These are phyloP conservation scores for Oreochromis aureus DNA, from an alignment of 2,113 vertebrate genomes.

Conservation along the genomic window DNA sequence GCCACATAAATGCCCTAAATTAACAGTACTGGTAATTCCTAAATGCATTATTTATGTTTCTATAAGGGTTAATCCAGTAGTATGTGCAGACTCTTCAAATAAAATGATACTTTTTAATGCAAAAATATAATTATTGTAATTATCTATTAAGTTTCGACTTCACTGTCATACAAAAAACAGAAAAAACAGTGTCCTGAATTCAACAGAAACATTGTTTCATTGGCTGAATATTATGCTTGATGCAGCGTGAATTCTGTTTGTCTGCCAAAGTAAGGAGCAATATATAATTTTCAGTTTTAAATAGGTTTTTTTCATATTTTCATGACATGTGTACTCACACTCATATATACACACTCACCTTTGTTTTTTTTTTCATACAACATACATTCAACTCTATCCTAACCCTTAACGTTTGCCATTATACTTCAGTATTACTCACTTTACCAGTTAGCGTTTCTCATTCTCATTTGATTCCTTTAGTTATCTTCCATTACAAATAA, in stretches of 20 bases:
- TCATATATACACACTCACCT: too few species aligned
- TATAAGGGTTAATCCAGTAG: neutral
- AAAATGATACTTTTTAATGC: neutral
- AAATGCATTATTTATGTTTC: neutral
- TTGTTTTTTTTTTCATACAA: neutral
- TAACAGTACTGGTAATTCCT: neutral
- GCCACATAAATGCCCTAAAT: neutral
- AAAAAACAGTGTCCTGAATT: neutral
- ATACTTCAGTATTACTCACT: neutral
- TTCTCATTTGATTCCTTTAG: neutral
- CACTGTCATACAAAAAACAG: neutral
- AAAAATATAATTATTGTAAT: neutral
- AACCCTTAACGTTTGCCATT: neutral
- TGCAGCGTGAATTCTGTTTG: neutral
- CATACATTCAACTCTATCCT: neutral
- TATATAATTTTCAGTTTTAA: neutral
- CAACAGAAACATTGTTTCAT: neutral
- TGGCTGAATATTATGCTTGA: neutral
- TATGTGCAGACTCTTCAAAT: neutral
- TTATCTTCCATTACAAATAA: neutral
- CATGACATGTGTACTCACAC: neutral
- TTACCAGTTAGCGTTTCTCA: rapidly evolving
- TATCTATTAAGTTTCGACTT: neutral
- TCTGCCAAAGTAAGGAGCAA: neutral
- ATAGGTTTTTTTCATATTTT: neutral